Base-by-base conservation (phyloP, 2,797 vertebrate genomes). In the Psittacula derbiana region DNA sequence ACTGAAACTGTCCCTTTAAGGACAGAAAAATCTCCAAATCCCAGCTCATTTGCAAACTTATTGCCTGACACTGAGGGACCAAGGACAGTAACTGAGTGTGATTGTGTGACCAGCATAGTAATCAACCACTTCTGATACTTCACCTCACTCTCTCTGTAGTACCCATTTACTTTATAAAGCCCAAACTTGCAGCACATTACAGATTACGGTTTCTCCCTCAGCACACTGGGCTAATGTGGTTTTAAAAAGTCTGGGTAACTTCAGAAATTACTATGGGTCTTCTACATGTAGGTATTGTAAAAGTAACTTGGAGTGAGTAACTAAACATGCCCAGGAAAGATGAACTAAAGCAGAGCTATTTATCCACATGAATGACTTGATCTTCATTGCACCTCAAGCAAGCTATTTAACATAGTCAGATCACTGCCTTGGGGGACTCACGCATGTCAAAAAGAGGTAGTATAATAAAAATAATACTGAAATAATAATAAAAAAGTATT, bases 1-100 rank as follows among this genome's bases (percentile, higher is more conserved):
- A 79, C 16, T 23, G 57, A 70, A 66, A 73, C 33, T 50, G 43
- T 15, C 12, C 15, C 47, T 96, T 87, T 92, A 83, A 92, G 38
- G 75, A 52, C 3, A 38, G 65, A 57, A 79, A 86, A 81, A 85
- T n/a, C 31, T 74, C 76, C 71, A 62, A 76, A 91, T 5, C 10
- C 44, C 60, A 83, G 36, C 62, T 94, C 52, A 81, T 80, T 81
- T 92, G 71, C 41, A 80, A 78, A 96, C 93, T 85, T 80, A 96
- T 70, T 88, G 84, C 79, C 76, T 83, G 91, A 82, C 58, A 80
- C 70, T 57, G 85, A 95, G 49, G 90, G 52, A 95, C 47, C 80
- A 91, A n/a, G 87, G 72, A 71, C 64, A 89, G 58, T 81, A 94
- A 88, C 75, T 33, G 74, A 78, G 60, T 61, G 38, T 49, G 85